Conservation (phyloP, 1,140 invertebrate genomes). For the Protaetia brevitarsis region DNA sequence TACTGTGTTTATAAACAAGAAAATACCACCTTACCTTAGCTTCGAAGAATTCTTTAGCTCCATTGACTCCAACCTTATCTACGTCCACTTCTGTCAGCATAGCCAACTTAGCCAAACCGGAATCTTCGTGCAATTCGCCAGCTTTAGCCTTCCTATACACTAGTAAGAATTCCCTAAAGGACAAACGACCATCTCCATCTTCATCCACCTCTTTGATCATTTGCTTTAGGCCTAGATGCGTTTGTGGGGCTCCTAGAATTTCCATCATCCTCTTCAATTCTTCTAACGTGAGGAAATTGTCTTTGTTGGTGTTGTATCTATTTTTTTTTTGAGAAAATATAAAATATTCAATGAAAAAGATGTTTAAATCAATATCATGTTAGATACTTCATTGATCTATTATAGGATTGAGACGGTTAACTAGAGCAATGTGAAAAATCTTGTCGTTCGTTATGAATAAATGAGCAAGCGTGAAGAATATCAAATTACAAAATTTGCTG, state of each 20-base stretch:
- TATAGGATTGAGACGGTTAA: background rate
- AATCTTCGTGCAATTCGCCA: constrained; percentile 76
- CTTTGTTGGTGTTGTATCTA: constrained; percentile 86
- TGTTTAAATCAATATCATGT: too few relatives aligned
- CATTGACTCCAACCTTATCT: constrained; percentile 82
- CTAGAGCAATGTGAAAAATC: too few relatives aligned
- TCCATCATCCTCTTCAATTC: constrained; percentile 97
- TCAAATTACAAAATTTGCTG: too few relatives aligned
- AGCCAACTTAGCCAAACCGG: constrained; percentile 78
- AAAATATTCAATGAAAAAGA: too few relatives aligned
- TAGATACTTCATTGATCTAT: too few relatives aligned
- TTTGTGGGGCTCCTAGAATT: constrained; percentile 89
- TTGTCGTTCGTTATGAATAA: too few relatives aligned
- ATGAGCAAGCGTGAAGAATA: too few relatives aligned
- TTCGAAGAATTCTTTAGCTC: constrained; percentile 89
- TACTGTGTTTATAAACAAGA: background rate
- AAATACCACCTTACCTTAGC: constrained; percentile 63
- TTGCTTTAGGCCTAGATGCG: constrained; percentile 86
- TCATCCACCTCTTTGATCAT: constrained; percentile 96
- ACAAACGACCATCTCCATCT: constrained; percentile 83
- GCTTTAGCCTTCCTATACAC: constrained; percentile 85
- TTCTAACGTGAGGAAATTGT: constrained; percentile 82
- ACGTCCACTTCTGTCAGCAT: constrained; percentile 83
- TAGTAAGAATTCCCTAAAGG: constrained; percentile 87
- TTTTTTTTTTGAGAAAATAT: constrained; percentile 31